Conservation (phyloP, 2,888 invertebrate species). For the Sarcophaga subvicina region DNA sequence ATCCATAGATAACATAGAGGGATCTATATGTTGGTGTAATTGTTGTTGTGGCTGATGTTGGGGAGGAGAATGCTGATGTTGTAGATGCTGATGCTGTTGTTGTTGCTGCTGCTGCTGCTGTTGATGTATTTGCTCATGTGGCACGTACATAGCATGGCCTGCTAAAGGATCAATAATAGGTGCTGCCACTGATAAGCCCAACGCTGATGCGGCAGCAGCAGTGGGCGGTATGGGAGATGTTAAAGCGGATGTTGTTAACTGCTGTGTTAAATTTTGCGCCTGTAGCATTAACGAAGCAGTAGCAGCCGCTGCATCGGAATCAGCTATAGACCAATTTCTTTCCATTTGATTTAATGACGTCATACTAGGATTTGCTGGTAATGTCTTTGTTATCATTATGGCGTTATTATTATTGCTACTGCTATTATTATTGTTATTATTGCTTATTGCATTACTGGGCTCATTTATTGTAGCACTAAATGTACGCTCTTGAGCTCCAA, state of each 20-base stretch:
- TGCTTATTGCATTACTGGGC: conserved; percentile 72
- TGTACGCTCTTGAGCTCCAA: conserved; percentile 72
- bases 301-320: conserved; percentile 73
- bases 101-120: conserved; percentile 48
- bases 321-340: conserved; percentile 78
- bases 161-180: conserved; percentile 64
- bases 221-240: conserved; percentile 55
- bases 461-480: conserved; percentile 74
- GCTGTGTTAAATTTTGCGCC: conserved; percentile 55
- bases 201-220: conserved; percentile 54
- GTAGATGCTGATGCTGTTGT: conserved; percentile 37
- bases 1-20: conserved; percentile 57
- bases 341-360: conserved; percentile 77
- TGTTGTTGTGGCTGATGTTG: conserved; percentile 68
- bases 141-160: conserved; percentile 75
- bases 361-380: conserved; percentile 57
- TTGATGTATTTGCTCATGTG: conserved; percentile 72
- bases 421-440: conserved; percentile 54
- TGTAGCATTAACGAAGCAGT: conserved; percentile 61
- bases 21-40: conserved; percentile 59
- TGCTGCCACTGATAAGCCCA: conserved; percentile 54
- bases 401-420: conserved; percentile 54
- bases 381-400: conserved; percentile 50
- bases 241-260: conserved; percentile 52
- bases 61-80: conserved; percentile 56